These are phyloP conservation scores for Pteruthius melanotis DNA, from an alignment of 2,113 vertebrate species.

Conservation along the genomic window DNA sequence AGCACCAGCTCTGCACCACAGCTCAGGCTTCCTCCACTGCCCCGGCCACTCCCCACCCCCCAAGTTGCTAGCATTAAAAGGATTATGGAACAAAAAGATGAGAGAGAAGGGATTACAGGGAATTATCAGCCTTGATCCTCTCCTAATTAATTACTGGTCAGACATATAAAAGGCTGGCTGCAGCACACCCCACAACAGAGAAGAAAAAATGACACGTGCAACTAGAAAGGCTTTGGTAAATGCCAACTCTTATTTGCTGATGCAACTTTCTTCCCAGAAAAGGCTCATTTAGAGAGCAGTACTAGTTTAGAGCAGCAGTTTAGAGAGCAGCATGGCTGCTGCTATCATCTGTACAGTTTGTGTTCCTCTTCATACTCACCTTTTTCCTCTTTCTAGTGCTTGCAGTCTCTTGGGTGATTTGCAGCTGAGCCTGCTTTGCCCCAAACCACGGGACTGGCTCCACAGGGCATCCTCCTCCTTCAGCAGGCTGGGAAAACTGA, in stretches of 20 bases:
- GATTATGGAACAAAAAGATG: slow-evolving; percentile 65
- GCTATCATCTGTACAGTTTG: neutral
- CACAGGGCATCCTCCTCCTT: neutral
- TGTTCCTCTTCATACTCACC: neutral
- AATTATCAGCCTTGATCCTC: slow-evolving; percentile 61
- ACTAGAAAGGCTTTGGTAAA: neutral
- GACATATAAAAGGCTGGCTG: slow-evolving; percentile 12
- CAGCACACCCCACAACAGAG: neutral
- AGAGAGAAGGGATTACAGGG: slow-evolving; percentile 63
- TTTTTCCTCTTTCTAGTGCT: neutral
- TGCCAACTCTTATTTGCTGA: neutral
- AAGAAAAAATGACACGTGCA: neutral
- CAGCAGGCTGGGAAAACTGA: neutral
- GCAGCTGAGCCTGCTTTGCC: neutral
- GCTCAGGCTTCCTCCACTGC: neutral
- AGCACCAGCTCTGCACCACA: neutral
- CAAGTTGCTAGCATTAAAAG: slow-evolving; percentile 29
- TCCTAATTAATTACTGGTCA: slow-evolving; percentile 72
- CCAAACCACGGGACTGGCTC: neutral
- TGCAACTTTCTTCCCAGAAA: neutral
- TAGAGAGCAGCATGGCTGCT: neutral
- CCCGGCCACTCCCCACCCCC: neutral
- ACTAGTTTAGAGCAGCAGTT: neutral
- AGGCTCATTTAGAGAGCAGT: neutral
- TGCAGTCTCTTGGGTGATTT: neutral